Evolutionary conservation across 2,113 vertebrate genomes (phyloP).

Genomic region (Dunckerocampus dactyliophorus): DNA sequence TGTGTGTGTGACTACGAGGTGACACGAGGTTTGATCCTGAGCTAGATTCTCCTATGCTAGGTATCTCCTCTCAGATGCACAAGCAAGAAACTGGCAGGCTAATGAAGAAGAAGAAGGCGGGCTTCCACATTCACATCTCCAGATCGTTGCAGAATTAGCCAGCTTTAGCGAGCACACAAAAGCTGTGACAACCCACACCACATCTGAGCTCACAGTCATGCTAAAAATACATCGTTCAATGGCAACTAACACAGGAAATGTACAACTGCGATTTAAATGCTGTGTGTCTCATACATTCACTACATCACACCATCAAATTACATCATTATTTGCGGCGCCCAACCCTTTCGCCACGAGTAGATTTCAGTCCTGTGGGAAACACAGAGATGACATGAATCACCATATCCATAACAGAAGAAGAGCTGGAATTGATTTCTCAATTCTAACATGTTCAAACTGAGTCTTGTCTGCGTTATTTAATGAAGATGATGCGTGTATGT

Average conservation of each 20-base stretch:
- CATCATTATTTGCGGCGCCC: no score
- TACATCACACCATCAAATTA: no score
- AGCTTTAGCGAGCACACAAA: conserved; percentile 7
- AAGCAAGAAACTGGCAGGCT: background rate
- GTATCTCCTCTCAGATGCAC: conserved; percentile 21
- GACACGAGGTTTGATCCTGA: conserved; percentile 27
- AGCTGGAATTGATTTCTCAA: conserved; percentile 39
- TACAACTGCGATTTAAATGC: no score
- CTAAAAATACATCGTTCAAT: background rate
- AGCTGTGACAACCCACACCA: background rate
- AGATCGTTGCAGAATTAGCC: background rate
- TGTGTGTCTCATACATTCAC: no score
- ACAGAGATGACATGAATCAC: background rate
- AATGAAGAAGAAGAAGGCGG: background rate
- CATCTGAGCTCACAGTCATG: background rate
- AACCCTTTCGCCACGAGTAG: no score
- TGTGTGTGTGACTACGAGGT: conserved; percentile 19
- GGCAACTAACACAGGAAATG: no score
- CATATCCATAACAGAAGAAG: conserved; percentile 4
- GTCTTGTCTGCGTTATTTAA: conserved; percentile 28
- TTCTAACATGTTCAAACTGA: conserved; percentile 44
- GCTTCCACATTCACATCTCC: background rate
- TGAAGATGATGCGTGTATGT: background rate
- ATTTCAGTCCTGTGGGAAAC: no score
- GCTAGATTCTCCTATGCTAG: conserved; percentile 12